Evolutionary conservation across 2,113 vertebrate species (phyloP), one percentile per base, ranked within the genome.

Genomic region (Podarcis raffonei): DNA sequence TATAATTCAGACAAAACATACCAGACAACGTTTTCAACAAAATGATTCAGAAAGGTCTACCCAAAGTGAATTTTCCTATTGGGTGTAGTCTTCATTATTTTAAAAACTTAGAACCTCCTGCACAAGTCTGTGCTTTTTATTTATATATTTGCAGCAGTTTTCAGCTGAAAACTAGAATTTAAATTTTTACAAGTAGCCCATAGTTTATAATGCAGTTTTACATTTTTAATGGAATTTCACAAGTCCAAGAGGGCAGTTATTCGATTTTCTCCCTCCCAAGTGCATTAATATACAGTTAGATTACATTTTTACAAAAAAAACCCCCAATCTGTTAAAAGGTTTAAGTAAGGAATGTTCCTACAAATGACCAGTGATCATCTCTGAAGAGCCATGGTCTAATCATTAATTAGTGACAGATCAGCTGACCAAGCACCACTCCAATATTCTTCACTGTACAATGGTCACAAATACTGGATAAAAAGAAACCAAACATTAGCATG

Each of bases 41-140:
- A 94, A 94, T 94, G 94, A 96, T 93, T 93, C 91, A 95, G 48
- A 53, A 91, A 91, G 93, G 93, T 95, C 75, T 91, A 93, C 74
- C n/a, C 90, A 91, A 92, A 91, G 1, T 89, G 93, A 87, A 84
- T 85, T 90, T 87, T 30, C 92, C 89, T 89, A 84, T 93, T 85
- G 94, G 18, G 23, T 20, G 90, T 72, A 92, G 94, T 82, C 5
- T 59, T 83, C 1, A 0, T 86, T 85, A 72, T 78, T 95, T 94
- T 87, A 84, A 89, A 95, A 93, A 89, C 83, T 94, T 93, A 90
- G 71, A 91, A 95, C 91, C 53, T 89, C 93, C 93, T 93, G 91
- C 94, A 96, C 59, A 95, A 74, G 13, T 79, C 93, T 97, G 96
- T 96, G 94, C 96, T 97, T 96, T 94, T 95, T 92, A 77, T 93